phyloP scores from a whole-genome alignment of 2,888 invertebrate species.

The Acleris laterana region DNA sequence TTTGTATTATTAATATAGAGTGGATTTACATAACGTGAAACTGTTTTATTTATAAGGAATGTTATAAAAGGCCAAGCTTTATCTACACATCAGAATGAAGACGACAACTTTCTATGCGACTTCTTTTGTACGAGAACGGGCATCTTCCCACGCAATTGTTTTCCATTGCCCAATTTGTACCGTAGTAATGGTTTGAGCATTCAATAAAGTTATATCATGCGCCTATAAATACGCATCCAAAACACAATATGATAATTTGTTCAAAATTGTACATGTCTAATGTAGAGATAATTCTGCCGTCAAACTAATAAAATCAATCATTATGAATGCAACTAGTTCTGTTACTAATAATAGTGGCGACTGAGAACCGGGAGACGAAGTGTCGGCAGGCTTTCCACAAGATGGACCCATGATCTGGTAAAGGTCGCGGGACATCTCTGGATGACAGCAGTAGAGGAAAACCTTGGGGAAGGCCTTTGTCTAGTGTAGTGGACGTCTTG shows the following conservation, averaged over 20 bases:
- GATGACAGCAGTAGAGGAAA: no score
- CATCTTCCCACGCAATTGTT: conserved; percentile 72
- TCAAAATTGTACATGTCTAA: no score
- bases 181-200: conserved; percentile 44
- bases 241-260: neutral
- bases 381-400: no score
- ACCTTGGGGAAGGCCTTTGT: no score
- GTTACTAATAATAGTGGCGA: no score
- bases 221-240: neutral
- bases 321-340: neutral
- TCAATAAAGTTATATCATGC: conserved; percentile 38
- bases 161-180: conserved; percentile 49
- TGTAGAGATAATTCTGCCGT: no score
- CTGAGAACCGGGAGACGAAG: no score
- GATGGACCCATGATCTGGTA: no score
- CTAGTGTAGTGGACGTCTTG: no score
- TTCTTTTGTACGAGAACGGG: conserved; percentile 58
- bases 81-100: conserved; percentile 40
- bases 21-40: conserved; percentile 2
- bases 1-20: no score
- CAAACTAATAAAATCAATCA: neutral
- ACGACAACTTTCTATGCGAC: conserved; percentile 54
- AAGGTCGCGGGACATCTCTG: no score
- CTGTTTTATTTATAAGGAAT: conserved; percentile 28
- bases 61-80: conserved; percentile 27